Evolutionary conservation across 2,113 vertebrate species (phyloP), one percentile per base, ranked within the genome.

Genomic region (Spea multiplicata): DNA sequence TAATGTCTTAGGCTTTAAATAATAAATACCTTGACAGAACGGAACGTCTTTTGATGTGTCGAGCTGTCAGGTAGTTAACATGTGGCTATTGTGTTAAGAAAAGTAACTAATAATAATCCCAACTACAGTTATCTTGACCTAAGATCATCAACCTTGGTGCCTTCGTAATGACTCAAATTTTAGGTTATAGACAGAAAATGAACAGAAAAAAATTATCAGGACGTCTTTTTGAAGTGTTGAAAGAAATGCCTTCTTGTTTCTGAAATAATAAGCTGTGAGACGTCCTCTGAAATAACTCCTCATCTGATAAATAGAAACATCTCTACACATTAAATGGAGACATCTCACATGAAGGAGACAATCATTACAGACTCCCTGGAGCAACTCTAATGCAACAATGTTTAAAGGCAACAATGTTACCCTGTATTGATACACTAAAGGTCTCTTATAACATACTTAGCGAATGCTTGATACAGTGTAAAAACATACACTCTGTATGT

Each of bases 161-260:
- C 78, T 66, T 16, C 64, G 46, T 80, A 80, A 73, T 80, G 78
- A 80, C 71, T 80, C 64, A 80, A 80, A 80, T 68, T 80, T 73
- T 64, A 80, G 78, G 78, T 80, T 80, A 74, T 80, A 80, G 64
- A 80, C 78, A 66, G 78, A 66, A 71, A 80, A 80, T 80, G 78
- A 52, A 30, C 30, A 30, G 30, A 6, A 74, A 80, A 80, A 74
- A 80, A 74, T 73, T 17, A 45, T 48, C 71, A 67, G 71, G 65
- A 59, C 71, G 5, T 52, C 78, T 80, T 80, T 80, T 74, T 73
- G 78, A 80, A 80, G 71, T 80, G 78, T 74, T 66, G 50, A 80
- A 74, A 73, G 71, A 66, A 71, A 80, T 65, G 62, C 44, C n/a
- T 62, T 67, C 77, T 80, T 80, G 70, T 80, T 80, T 48, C 45